Evolutionary conservation across 1,140 invertebrate species (phyloP).

Genomic region (Tribolium madens): DNA sequence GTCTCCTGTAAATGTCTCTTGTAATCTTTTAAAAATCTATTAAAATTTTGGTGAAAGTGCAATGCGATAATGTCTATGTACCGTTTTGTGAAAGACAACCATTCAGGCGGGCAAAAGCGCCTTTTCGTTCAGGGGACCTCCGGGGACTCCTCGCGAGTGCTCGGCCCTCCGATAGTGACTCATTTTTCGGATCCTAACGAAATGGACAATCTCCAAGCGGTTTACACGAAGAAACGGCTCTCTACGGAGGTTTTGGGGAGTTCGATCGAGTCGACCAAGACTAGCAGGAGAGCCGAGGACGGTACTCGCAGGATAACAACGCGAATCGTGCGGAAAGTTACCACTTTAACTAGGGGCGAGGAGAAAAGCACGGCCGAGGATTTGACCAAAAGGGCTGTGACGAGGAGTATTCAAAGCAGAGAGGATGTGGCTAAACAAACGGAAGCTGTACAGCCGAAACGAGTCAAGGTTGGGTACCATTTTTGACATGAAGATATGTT

Average conservation of each 20-base stretch:
- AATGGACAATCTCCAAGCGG: constrained; percentile 72
- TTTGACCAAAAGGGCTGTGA: constrained; percentile 70
- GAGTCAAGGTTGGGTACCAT: constrained; percentile 69
- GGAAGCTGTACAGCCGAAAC: constrained; percentile 69
- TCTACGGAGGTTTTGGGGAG: constrained; percentile 87
- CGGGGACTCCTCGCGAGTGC: constrained; percentile 65
- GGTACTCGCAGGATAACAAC: constrained; percentile 85
- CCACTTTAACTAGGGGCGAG: constrained; percentile 88
- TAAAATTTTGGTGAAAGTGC: neutral
- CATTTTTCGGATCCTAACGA: constrained; percentile 55
- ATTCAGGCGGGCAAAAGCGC: constrained; percentile 64
- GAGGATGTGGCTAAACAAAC: constrained; percentile 67
- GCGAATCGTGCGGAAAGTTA: constrained; percentile 89
- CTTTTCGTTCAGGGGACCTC: constrained; percentile 85
- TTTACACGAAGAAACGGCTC: constrained; percentile 84
- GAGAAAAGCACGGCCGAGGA: constrained; percentile 82
- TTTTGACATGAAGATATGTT: constrained; percentile 17
- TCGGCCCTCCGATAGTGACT: constrained; percentile 64
- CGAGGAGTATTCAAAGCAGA: constrained; percentile 67
- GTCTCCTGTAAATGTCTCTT: constrained; percentile 42
- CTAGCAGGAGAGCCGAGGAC: constrained; percentile 79
- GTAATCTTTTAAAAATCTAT: neutral
- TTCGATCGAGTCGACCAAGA: constrained; percentile 83
- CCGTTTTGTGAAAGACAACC: constrained; percentile 76
- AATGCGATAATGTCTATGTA: constrained; percentile 73